phyloP scores from a whole-genome alignment of 2,113 vertebrate genomes.

The Romanogobio albipinnatus region DNA sequence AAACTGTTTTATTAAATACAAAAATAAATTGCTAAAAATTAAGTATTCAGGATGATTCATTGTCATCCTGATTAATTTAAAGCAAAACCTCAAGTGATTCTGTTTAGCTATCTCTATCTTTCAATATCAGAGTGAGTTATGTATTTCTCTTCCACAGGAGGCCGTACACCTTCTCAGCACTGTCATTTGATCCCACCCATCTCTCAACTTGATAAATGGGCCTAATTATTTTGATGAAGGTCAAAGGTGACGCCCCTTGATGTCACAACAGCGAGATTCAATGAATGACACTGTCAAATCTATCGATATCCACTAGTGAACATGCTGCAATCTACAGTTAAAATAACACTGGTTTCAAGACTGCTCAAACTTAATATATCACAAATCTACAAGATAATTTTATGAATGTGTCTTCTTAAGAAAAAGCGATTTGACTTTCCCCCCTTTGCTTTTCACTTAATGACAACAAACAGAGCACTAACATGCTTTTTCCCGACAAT shows the following conservation, averaged over 20 bases:
- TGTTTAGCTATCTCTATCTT: constrained; percentile 36
- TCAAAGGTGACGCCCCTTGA: constrained; percentile 76
- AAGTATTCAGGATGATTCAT: too few species aligned
- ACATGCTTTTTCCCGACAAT: constrained; percentile 15
- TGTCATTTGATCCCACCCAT: constrained; percentile 56
- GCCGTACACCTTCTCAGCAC: neutral
- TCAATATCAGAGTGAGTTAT: constrained; percentile 31
- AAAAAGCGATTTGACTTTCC: neutral
- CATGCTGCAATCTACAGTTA: too few species aligned
- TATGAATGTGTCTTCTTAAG: neutral
- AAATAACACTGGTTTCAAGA: neutral
- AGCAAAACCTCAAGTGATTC: constrained; percentile 53
- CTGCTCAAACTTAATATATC: neutral
- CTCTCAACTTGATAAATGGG: constrained; percentile 70
- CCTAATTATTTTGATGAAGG: constrained; percentile 77
- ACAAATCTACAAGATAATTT: neutral
- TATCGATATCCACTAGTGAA: constrained; percentile 58
- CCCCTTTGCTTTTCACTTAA: constrained; percentile 14
- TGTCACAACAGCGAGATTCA: constrained; percentile 71
- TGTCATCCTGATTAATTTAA: neutral
- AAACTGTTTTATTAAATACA: neutral
- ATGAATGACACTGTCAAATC: constrained; percentile 71
- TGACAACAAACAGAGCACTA: constrained; percentile 27
- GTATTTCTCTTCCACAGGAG: constrained; percentile 23
- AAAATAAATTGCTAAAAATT: neutral